Evolutionary conservation across 2,113 vertebrate genomes (phyloP), one percentile per base, ranked within the genome.

Genomic region (Terrapene triunguis): DNA sequence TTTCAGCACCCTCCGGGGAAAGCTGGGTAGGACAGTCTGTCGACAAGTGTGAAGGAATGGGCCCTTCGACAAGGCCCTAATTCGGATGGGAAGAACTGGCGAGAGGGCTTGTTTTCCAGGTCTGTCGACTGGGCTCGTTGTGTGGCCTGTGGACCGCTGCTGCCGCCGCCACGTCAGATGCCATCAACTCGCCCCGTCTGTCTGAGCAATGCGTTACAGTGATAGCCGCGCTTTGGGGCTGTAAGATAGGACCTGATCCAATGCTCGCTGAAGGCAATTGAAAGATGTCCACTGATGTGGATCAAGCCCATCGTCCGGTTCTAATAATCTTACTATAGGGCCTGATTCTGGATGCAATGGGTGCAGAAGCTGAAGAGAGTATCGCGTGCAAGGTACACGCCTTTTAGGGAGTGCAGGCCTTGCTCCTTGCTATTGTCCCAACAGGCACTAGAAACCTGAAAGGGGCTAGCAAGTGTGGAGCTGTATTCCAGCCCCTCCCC

Each of bases 121-220:
- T 57, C 22, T 85, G 51, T 78, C 79, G 54, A 74, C 9, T 11
- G 17, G 79, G 32, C 53, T 54, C 1, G 1, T 4, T 9, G 29
- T 21, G 79, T 44, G 82, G 25, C n/a, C 89, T 57, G 27, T 38
- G 29, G 22, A 25, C 42, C 0, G 0, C n/a, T 16, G 85, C 44
- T 87, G 81, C 54, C 88, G 14, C 29, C 8, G 32, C 48, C 59
- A 22, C 12, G 42, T 80, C 50, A 53, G 89, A 80, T 0, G 0
- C 80, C n/a, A 24, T 38, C 42, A 50, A 35, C 47, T 90, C 3
- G 1, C 79, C 3, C 42, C 12, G 8, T 0, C 82, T 89, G 84
- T 14, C 72, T 47, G 35, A 85, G 83, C 51, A 86, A 35, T 0
- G 12, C 38, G 0, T 72, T 0, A 0, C 25, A 57, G 35, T 3